phyloP scores from a whole-genome alignment of 2,113 vertebrate species.

The Channa argus region DNA sequence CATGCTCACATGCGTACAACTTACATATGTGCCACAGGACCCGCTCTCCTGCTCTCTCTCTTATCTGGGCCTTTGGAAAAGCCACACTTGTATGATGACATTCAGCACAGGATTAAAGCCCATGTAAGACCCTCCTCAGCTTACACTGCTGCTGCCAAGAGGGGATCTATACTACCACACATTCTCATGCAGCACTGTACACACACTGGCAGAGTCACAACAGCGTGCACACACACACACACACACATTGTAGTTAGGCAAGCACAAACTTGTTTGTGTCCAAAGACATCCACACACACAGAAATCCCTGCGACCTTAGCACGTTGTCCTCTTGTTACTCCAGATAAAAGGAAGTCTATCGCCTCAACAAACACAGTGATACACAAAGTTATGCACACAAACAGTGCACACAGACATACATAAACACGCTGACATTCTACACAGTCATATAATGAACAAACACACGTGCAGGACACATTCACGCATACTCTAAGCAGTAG shows the following conservation, averaged over 20 bases:
- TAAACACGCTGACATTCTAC: constrained; percentile 17
- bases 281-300: neutral
- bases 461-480: constrained; percentile 1
- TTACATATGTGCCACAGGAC: constrained; percentile 15
- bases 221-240: constrained; percentile 12
- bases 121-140: constrained; percentile 87
- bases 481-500: neutral
- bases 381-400: constrained; percentile 6
- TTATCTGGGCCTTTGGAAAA: constrained; percentile 86
- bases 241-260: constrained; percentile 24
- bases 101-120: constrained; percentile 89
- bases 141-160: constrained; percentile 86
- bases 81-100: constrained; percentile 86
- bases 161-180: constrained; percentile 72
- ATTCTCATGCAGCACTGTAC: constrained; percentile 63
- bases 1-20: constrained; percentile 12
- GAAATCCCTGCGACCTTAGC: constrained; percentile 21
- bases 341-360: constrained; percentile 19
- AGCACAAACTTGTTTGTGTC: constrained; percentile 27
- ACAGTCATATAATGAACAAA: neutral
- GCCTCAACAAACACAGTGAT: constrained; percentile 10
- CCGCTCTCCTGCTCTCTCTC: constrained; percentile 31
- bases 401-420: neutral
- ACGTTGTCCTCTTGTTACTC: constrained; percentile 25
- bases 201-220: constrained; percentile 52